phyloP scores from a whole-genome alignment of 2,797 vertebrate genomes.

The Siniperca scherzeri region DNA sequence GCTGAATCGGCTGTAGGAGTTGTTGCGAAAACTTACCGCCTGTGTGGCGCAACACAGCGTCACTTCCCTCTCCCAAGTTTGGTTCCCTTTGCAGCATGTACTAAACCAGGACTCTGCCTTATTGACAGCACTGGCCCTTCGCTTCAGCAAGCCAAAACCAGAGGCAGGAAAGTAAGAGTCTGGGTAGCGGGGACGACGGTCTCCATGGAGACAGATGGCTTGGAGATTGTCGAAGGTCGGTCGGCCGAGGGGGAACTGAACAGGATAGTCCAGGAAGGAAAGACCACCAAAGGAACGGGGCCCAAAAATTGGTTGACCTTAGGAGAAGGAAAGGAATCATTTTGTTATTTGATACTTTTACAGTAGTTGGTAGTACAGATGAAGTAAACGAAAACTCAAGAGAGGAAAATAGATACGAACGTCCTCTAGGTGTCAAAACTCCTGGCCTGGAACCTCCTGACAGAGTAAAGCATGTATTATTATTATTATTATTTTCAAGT shows the following conservation, averaged over 20 bases:
- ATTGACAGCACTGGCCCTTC: constrained; percentile 76
- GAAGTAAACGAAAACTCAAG: background rate
- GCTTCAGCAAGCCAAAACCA: constrained; percentile 55
- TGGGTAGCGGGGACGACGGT: constrained; percentile 77
- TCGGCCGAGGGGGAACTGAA: constrained; percentile 79
- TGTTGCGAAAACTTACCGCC: constrained; percentile 78
- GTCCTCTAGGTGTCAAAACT: constrained; percentile 33
- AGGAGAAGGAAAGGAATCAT: background rate
- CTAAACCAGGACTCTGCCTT: constrained; percentile 79
- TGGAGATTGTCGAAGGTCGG: constrained; percentile 77
- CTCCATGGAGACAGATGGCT: constrained; percentile 77
- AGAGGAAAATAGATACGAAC: constrained; percentile 39
- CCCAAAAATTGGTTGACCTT: constrained; percentile 37
- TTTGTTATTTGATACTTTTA: background rate
- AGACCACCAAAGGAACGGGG: constrained; percentile 33
- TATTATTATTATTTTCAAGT: background rate
- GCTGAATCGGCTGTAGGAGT: background rate
- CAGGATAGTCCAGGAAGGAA: background rate
- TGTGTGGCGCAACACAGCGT: constrained; percentile 82
- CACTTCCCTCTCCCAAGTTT: constrained; percentile 51
- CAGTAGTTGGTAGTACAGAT: background rate
- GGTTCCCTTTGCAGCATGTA: constrained; percentile 76
- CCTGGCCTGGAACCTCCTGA: constrained; percentile 26
- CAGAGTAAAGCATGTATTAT: constrained; percentile 11
- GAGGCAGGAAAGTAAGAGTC: constrained; percentile 64